Evolutionary conservation across 1,140 invertebrate genomes (phyloP).

Genomic region (Bombus terrestris): DNA sequence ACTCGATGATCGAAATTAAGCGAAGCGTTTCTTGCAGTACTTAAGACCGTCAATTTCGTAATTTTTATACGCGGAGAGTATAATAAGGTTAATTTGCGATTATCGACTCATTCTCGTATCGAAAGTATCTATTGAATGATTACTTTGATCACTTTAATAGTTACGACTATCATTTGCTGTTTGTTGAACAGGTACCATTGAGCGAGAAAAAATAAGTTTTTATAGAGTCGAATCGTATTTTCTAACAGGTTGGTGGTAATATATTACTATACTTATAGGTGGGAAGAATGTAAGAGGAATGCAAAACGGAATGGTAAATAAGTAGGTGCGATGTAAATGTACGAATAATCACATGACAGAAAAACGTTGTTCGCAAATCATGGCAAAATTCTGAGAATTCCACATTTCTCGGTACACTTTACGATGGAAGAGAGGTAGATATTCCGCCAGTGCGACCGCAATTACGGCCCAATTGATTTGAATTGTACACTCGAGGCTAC

Average conservation of each 20-base stretch:
- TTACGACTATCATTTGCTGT: neutral
- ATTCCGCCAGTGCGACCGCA: slow-evolving; percentile 19
- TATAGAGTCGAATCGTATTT: neutral
- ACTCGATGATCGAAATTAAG: slow-evolving; percentile 5
- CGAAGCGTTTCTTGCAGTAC: neutral
- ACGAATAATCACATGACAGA: no score
- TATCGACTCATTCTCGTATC: neutral
- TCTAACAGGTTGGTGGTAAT: neutral
- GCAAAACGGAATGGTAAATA: neutral
- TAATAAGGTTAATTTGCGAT: neutral
- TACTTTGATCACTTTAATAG: neutral
- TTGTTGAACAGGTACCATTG: neutral
- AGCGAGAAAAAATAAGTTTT: neutral
- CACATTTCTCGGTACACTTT: slow-evolving; percentile 35
- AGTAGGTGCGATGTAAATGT: neutral
- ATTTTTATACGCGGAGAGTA: neutral
- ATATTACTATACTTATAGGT: neutral
- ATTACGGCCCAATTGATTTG: slow-evolving; percentile 58
- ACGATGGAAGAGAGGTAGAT: neutral
- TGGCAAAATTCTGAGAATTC: slow-evolving; percentile 27
- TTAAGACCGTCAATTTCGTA: neutral
- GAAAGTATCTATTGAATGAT: neutral
- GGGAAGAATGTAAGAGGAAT: neutral
- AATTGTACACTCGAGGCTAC: slow-evolving; percentile 37
- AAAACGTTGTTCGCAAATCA: neutral